These are phyloP conservation scores for Hesperophylax magnus DNA, from an alignment of 1,140 invertebrate species.

Conservation along the genomic window DNA sequence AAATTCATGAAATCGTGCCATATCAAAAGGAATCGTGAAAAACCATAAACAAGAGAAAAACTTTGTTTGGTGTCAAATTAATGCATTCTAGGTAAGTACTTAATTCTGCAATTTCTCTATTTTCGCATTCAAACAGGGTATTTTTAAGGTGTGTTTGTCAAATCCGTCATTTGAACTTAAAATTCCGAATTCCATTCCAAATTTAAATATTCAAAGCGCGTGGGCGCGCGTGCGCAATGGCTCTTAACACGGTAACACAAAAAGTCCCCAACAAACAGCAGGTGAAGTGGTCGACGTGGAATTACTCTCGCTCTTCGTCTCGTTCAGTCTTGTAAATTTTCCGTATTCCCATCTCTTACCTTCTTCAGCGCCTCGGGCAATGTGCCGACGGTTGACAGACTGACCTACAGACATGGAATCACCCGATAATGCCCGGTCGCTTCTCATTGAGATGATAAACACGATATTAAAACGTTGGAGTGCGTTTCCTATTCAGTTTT, in stretches of 20 bases:
- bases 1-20: no score
- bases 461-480: conserved; percentile 15
- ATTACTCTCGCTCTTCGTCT: conserved; percentile 10
- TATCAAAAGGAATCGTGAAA: no score
- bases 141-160: conserved; percentile 1
- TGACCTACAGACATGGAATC: conserved; percentile 38
- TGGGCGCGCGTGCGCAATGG: conserved; percentile 31
- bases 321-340: not conserved
- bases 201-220: not conserved
- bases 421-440: not conserved
- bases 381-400: conserved; percentile 23
- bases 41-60: no score
- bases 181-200: not conserved
- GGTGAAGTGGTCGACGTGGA: conserved; percentile 28
- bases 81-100: no score
- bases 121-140: no score
- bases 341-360: not conserved
- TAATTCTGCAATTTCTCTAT: no score
- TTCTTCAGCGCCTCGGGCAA: not conserved
- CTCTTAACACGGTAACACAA: conserved; percentile 43
- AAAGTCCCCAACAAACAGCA: conserved; percentile 19
- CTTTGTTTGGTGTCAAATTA: no score
- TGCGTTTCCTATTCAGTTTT: not conserved
- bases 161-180: not conserved
- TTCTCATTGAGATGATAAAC: not conserved